Conservation (phyloP, 1,140 invertebrate genomes). For the Dendrolimus kikuchii region DNA sequence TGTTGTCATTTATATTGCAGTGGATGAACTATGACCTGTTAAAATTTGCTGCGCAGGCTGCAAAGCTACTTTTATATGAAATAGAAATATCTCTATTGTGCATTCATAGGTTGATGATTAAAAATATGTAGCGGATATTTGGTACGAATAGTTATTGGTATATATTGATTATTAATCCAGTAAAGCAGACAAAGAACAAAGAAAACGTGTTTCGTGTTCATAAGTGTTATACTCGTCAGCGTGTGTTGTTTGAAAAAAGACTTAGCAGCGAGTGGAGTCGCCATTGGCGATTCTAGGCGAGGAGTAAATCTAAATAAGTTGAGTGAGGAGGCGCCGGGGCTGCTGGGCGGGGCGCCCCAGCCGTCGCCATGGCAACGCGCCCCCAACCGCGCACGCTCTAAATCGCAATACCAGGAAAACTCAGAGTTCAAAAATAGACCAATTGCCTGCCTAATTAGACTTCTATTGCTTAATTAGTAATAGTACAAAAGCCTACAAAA, state of each 20-base stretch:
- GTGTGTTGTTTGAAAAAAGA: slow-evolving; percentile 6
- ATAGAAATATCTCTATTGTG: too few species aligned
- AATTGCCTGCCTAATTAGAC: too few species aligned
- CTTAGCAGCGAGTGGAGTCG: slow-evolving; percentile 18
- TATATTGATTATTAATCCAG: too few species aligned
- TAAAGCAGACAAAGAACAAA: not conserved
- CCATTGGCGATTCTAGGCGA: slow-evolving; percentile 31
- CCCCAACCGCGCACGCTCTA: slow-evolving; percentile 27
- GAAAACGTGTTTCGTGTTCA: not conserved
- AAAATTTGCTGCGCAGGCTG: too few species aligned
- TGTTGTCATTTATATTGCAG: too few species aligned
- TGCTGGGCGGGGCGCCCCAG: slow-evolving; percentile 49
- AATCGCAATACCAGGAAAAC: slow-evolving; percentile 26
- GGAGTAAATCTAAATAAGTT: slow-evolving; percentile 41
- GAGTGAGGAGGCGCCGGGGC: slow-evolving; percentile 22
- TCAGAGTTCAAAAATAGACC: too few species aligned
- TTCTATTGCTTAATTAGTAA: slow-evolving; percentile 1
- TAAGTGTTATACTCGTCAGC: not conserved
- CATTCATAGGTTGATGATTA: too few species aligned
- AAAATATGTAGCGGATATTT: too few species aligned
- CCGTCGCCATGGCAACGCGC: slow-evolving; percentile 48
- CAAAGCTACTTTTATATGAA: too few species aligned
- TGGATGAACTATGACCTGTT: too few species aligned
- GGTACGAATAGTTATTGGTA: too few species aligned
- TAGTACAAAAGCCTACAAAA: not conserved